phyloP scores from a whole-genome alignment of 2,113 vertebrate species.

The Hyperoodon ampullatus region DNA sequence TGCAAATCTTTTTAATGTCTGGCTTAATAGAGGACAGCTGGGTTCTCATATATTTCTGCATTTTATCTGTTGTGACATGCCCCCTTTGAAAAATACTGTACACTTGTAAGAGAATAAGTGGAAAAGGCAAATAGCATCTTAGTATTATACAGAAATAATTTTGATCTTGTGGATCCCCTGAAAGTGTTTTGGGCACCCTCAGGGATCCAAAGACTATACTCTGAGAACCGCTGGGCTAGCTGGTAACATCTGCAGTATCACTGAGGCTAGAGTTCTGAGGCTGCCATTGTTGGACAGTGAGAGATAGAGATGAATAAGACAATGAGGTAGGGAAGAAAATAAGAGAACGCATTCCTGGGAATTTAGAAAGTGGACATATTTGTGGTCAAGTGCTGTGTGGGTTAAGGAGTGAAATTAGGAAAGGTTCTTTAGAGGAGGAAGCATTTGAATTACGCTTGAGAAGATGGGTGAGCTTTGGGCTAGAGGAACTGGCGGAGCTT shows the following conservation, averaged over 20 bases:
- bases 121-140: not conserved
- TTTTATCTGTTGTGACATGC: not conserved
- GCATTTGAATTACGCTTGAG: conserved; percentile 33
- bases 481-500: not conserved
- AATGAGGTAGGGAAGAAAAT: not conserved
- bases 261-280: not conserved
- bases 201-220: not conserved
- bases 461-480: conserved; percentile 17
- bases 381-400: not conserved
- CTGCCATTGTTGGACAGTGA: not conserved
- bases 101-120: not conserved
- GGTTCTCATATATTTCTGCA: not conserved
- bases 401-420: not conserved
- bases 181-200: not conserved
- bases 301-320: not conserved
- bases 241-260: not conserved
- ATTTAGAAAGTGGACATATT: not conserved
- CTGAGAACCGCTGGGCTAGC: not conserved
- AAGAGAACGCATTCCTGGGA: not conserved
- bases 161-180: not conserved
- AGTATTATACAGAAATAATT: conserved; percentile 16
- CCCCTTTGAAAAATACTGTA: not conserved
- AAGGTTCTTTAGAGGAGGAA: not conserved
- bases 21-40: not conserved
- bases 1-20: not conserved